phyloP scores from a whole-genome alignment of 2,113 vertebrate genomes.

The Heliornis fulica region DNA sequence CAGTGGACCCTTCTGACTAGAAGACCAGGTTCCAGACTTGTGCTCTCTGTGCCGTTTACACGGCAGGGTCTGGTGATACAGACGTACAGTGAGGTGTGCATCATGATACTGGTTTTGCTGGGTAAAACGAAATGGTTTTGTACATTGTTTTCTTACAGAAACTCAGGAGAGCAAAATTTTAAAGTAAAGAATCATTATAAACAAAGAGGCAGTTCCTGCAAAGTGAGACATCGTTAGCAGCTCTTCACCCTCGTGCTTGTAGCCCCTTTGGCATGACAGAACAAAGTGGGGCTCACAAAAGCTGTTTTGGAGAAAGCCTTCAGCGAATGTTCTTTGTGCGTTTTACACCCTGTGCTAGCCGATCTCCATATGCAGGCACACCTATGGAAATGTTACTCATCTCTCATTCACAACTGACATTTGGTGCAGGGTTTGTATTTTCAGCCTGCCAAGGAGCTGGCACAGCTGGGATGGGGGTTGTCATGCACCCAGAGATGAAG shows the following conservation, averaged over 20 bases:
- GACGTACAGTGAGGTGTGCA: neutral
- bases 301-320: neutral
- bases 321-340: neutral
- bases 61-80: neutral
- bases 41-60: neutral
- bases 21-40: rapidly evolving
- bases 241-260: rapidly evolving
- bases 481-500: neutral
- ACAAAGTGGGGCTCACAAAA: neutral
- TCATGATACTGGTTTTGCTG: neutral
- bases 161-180: rapidly evolving
- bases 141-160: neutral
- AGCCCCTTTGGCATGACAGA: neutral
- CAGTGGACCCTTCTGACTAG: neutral
- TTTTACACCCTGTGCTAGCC: neutral
- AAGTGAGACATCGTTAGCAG: neutral
- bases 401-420: neutral
- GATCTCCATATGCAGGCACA: neutral
- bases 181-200: neutral
- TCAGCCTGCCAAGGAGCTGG: neutral
- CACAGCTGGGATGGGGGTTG: neutral
- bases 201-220: neutral
- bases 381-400: neutral
- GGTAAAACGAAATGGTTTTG: neutral
- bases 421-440: neutral